Evolutionary conservation across 2,113 vertebrate species (phyloP), one percentile per base, ranked within the genome.

Genomic region (Microtus oregoni): DNA sequence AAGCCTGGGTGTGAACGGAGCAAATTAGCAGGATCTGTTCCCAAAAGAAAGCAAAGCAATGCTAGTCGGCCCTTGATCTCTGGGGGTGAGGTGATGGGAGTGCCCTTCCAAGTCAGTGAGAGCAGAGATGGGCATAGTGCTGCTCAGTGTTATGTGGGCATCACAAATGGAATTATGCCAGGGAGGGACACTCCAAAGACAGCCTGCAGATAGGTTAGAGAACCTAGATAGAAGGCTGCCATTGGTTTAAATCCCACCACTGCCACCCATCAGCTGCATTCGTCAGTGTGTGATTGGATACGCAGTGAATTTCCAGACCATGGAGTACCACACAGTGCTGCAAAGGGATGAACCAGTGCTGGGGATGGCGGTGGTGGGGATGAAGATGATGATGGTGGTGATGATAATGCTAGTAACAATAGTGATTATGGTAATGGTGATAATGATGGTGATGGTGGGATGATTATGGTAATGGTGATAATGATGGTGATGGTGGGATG

Each of bases 31-130:
- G 20, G 67, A 20, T 28, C 26, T 13, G 86, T 47, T 81, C 47
- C 26, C n/a, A 52, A 75, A 90, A 28, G 28, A 52, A 81, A 1
- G 10, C 30, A 22, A 58, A 61, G 17, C 17, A 24, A 35, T 41
- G 9, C 8, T 1, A 4, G 26, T 26, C 0, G 0, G 12, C 7
- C 55, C 47, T 61, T 50, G 30, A 1, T 10, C 13, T 79, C 20
- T 81, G 52, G 52, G 10, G 4, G 35, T 82, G 35, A 24, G 79
- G 79, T 26, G 12, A 61, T 61, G 22, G 11, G 52, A 14, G 2
- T 3, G 13, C 22, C 55, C 35, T 82, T 82, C 79, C 55, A 38
- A 82, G n/a, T 58, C 9, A 41, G 24, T 32, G 11, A 50, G 50
- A 61, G 11, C 10, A 35, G 3, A 22, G 5, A 7, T 28, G 86